phyloP scores from a whole-genome alignment of 2,797 vertebrate genomes.

The Jordanella pulchra region DNA sequence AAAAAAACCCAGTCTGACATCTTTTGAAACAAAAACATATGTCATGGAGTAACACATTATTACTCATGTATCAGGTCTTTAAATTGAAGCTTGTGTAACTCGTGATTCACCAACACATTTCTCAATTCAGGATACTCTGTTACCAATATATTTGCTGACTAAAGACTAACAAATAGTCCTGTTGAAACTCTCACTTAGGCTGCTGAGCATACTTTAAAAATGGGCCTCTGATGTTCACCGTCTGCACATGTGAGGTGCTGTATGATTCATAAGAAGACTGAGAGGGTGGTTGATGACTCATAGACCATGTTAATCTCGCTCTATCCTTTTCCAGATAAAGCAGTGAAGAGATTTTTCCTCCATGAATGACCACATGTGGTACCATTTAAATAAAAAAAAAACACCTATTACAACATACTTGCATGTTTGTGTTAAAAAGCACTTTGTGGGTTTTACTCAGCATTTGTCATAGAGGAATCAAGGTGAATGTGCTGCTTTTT shows the following conservation, averaged over 20 bases:
- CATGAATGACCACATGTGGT: slow-evolving; percentile 14
- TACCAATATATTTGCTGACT: background rate
- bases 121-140: background rate
- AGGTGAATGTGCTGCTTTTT: background rate
- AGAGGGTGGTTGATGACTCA: slow-evolving; percentile 58
- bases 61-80: background rate
- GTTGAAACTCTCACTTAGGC: slow-evolving; percentile 21
- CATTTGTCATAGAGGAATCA: background rate
- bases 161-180: background rate
- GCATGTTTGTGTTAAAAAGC: background rate
- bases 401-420: background rate
- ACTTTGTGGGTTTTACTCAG: background rate
- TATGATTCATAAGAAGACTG: slow-evolving; percentile 55
- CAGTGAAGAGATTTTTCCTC: slow-evolving; percentile 23
- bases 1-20: background rate
- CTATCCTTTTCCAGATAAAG: slow-evolving; percentile 38
- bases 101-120: background rate
- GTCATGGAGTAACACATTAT: background rate
- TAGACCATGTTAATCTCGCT: slow-evolving; percentile 24
- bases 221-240: slow-evolving; percentile 14
- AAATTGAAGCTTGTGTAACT: background rate
- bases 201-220: slow-evolving; percentile 44
- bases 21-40: background rate
- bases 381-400: slow-evolving; percentile 25
- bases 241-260: slow-evolving; percentile 42